These are phyloP conservation scores for Agonopterix arenella DNA, from an alignment of 2,888 invertebrate genomes.

Conservation along the genomic window DNA sequence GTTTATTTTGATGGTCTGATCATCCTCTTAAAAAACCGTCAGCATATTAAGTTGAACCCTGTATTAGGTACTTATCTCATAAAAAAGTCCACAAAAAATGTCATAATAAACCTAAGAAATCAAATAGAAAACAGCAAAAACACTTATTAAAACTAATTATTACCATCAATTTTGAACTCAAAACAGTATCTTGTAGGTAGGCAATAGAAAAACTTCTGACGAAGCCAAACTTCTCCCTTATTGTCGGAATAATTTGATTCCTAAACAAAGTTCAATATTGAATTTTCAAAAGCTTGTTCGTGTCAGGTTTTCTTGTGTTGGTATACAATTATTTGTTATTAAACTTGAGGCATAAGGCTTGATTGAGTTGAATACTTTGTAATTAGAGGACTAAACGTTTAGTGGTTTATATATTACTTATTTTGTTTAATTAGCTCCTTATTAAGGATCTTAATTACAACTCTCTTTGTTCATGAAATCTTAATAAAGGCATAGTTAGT, in stretches of 20 bases:
- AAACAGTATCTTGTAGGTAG: not conserved
- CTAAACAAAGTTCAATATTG: conserved; percentile 13
- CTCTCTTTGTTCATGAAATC: too few species aligned
- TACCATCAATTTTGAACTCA: too few species aligned
- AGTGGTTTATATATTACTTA: too few species aligned
- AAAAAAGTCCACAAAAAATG: too few species aligned
- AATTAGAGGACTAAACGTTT: not conserved
- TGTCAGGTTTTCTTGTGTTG: conserved; percentile 6
- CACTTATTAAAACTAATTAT: not conserved
- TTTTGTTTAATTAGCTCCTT: too few species aligned
- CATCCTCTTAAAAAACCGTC: too few species aligned
- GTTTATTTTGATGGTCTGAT: too few species aligned
- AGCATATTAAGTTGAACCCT: too few species aligned
- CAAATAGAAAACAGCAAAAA: not conserved
- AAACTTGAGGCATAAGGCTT: conserved; percentile 1
- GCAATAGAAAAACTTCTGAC: conserved; percentile 9
- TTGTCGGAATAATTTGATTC: conserved; percentile 15
- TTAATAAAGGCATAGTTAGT: too few species aligned
- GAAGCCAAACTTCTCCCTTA: conserved; percentile 8
- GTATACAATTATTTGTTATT: conserved; percentile 4
- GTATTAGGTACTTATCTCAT: too few species aligned
- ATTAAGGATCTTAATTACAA: too few species aligned
- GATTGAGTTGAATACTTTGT: not conserved
- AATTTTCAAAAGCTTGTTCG: conserved; percentile 6
- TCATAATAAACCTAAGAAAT: too few species aligned